phyloP scores from a whole-genome alignment of 2,888 invertebrate species.

The Panzeria rudis region DNA sequence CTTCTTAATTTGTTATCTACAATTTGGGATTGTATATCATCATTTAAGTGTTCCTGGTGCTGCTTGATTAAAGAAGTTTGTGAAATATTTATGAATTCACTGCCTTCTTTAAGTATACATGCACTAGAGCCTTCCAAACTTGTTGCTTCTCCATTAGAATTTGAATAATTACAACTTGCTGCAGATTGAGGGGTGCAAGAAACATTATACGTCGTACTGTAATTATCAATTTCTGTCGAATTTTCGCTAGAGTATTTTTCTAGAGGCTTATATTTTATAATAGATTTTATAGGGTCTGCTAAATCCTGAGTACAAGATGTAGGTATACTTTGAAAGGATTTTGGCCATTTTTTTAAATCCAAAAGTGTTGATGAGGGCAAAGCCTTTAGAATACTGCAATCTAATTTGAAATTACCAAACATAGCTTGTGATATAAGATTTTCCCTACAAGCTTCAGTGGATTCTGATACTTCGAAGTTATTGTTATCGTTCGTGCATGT shows the following conservation, averaged over 20 bases:
- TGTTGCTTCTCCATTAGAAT: neutral
- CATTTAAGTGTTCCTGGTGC: neutral
- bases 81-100: constrained; percentile 18
- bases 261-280: constrained; percentile 3
- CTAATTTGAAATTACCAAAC: constrained; percentile 13
- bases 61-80: neutral
- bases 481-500: neutral
- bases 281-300: neutral
- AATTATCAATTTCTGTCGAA: neutral
- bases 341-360: constrained; percentile 53
- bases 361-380: constrained; percentile 27
- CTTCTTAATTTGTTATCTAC: neutral
- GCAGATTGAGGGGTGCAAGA: neutral
- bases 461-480: neutral
- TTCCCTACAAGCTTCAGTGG: neutral
- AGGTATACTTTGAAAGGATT: constrained; percentile 16
- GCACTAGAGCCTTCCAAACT: neutral
- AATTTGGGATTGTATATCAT: neutral
- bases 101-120: neutral
- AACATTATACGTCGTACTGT: neutral
- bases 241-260: neutral
- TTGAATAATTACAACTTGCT: neutral
- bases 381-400: constrained; percentile 22
- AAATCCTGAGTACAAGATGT: neutral
- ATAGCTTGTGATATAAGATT: neutral